These are phyloP conservation scores for Agrilus planipennis DNA, from an alignment of 1,140 invertebrate genomes.

Conservation along the genomic window DNA sequence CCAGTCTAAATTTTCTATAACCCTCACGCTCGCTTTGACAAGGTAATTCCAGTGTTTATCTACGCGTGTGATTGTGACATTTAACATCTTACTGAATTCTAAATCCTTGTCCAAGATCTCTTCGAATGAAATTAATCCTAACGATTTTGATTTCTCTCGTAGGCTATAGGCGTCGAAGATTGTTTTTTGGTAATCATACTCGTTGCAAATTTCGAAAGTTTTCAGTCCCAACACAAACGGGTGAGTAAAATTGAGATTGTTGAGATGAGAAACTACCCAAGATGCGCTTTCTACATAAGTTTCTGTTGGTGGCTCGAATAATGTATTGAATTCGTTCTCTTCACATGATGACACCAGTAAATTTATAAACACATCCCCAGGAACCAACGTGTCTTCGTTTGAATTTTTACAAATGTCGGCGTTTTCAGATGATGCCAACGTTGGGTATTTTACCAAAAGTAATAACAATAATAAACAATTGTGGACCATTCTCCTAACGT, in stretches of 20 bases:
- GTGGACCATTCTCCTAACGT: too few relatives aligned
- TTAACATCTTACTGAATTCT: constrained; percentile 19
- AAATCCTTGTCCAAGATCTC: constrained; percentile 11
- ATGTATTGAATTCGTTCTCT: too few relatives aligned
- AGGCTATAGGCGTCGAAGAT: constrained; percentile 24
- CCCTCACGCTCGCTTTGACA: constrained; percentile 16
- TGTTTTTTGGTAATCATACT: constrained; percentile 18
- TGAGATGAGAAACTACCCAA: constrained; percentile 24
- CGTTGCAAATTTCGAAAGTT: constrained; percentile 18
- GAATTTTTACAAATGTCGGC: too few relatives aligned
- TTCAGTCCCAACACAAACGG: constrained; percentile 19
- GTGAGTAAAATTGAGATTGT: constrained; percentile 15
- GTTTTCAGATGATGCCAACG: too few relatives aligned
- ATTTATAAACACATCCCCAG: too few relatives aligned
- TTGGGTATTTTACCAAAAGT: too few relatives aligned
- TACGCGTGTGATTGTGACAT: constrained; percentile 10
- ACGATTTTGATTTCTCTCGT: constrained; percentile 6
- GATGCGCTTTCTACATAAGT: constrained; percentile 17
- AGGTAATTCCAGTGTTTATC: constrained; percentile 9
- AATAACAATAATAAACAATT: too few relatives aligned
- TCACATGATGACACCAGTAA: too few relatives aligned
- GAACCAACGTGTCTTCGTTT: too few relatives aligned
- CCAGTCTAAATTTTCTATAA: constrained; percentile 21
- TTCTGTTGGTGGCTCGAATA: too few relatives aligned
- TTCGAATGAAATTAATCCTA: constrained; percentile 18